phyloP scores from a whole-genome alignment of 2,888 invertebrate genomes.

The Celastrina argiolus region DNA sequence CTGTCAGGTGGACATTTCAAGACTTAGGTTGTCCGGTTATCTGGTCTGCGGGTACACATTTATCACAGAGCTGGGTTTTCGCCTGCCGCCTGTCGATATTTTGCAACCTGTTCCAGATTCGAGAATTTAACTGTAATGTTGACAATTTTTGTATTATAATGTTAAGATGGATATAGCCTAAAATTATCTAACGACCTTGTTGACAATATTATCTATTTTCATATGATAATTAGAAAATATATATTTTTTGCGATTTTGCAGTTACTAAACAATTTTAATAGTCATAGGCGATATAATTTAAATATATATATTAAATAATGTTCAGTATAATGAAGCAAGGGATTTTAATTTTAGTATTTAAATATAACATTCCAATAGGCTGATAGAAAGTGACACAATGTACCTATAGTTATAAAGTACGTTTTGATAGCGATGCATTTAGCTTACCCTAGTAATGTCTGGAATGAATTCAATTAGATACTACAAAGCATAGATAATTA shows the following conservation, averaged over 20 bases:
- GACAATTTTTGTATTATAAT: not conserved
- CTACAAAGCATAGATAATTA: no score
- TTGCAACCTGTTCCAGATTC: conserved; percentile 7
- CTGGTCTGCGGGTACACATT: conserved; percentile 43
- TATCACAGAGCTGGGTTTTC: conserved; percentile 39
- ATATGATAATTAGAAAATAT: no score
- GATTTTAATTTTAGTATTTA: not conserved
- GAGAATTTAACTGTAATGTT: conserved; percentile 4
- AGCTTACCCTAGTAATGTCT: no score
- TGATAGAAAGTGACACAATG: conserved; percentile 1
- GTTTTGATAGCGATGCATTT: no score
- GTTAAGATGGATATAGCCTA: no score
- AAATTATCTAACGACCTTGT: no score
- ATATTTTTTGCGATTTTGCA: no score
- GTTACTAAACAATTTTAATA: no score
- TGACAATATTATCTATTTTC: no score
- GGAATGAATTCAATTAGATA: no score
- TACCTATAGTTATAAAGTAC: not conserved
- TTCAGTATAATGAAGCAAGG: not conserved
- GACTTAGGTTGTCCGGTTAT: conserved; percentile 44
- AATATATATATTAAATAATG: no score
- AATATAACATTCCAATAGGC: not conserved
- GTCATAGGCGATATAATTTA: no score
- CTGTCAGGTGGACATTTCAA: conserved; percentile 49
- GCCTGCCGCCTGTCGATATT: conserved; percentile 21